A percentile compares a stretch with the other conserved stretches of the same genome.
Conservation (phyloP, 2,888 invertebrate genomes). For the Drosophila mulleri region DNA sequence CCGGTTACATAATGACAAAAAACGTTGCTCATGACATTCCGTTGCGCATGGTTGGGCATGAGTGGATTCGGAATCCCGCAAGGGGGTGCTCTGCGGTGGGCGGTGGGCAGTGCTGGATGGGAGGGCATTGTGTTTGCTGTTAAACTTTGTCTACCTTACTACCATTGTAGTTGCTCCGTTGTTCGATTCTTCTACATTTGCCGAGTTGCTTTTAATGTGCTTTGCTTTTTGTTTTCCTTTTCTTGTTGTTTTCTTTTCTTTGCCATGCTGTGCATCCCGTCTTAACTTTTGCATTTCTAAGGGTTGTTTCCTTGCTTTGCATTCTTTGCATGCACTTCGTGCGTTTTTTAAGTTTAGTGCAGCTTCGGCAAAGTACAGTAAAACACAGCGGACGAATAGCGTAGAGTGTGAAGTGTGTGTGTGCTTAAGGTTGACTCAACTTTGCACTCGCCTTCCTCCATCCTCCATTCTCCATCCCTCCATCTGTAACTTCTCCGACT, state of each 20-base stretch:
- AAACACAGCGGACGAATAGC: conserved; percentile 25
- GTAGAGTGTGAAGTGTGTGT: conserved; percentile 36
- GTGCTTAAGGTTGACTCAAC: conserved; percentile 72
- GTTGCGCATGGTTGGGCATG: conserved; percentile 11
- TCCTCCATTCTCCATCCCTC: background rate
- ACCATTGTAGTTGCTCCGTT: conserved; percentile 26
- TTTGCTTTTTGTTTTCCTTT: conserved; percentile 6
- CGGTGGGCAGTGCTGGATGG: background rate
- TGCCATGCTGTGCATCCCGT: conserved; percentile 39
- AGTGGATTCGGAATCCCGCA: background rate
- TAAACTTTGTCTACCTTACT: conserved; percentile 21
- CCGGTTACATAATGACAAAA: conserved; percentile 45
- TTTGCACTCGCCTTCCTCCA: conserved; percentile 64
- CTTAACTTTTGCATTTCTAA: conserved; percentile 46
- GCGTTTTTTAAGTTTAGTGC: conserved; percentile 45
- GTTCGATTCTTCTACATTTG: conserved; percentile 55
- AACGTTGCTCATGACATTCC: conserved; percentile 35
- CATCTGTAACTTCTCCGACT: background rate
- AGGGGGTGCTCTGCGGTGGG: background rate
- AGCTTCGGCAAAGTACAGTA: conserved; percentile 67
- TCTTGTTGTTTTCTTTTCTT: conserved; percentile 1
- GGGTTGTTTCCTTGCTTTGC: conserved; percentile 58
- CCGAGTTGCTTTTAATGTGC: conserved; percentile 30
- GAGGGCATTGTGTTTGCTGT: conserved; percentile 14
- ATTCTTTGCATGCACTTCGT: conserved; percentile 13